These are phyloP conservation scores for Pterobdella sp. DNA, from an alignment of 2,888 invertebrate genomes.

Conservation along the genomic window DNA sequence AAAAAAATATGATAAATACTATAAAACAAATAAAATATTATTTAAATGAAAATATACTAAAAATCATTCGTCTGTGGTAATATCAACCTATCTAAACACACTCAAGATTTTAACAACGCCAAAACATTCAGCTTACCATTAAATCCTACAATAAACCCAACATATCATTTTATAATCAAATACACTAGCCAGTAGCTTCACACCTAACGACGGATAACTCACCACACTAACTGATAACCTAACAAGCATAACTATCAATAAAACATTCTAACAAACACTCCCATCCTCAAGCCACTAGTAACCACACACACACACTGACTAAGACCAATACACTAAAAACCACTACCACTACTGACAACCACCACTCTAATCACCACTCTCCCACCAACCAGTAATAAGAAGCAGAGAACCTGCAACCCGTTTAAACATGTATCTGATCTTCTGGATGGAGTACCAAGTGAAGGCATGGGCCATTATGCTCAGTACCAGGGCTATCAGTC, in stretches of 20 bases:
- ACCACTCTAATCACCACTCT: not conserved
- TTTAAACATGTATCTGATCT: slow-evolving; percentile 83
- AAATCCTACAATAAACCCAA: too few species aligned
- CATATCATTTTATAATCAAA: too few species aligned
- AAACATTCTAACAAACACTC: not conserved
- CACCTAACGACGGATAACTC: not conserved
- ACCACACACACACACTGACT: not conserved
- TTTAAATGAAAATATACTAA: too few species aligned
- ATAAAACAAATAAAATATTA: too few species aligned
- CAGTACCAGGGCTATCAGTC: slow-evolving; percentile 69
- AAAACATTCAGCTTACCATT: too few species aligned
- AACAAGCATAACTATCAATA: not conserved
- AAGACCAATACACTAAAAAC: slow-evolving; percentile 53
- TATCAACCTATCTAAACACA: too few species aligned
- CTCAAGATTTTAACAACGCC: too few species aligned
- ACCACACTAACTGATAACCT: not conserved
- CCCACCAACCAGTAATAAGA: slow-evolving; percentile 64
- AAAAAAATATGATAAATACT: too few species aligned
- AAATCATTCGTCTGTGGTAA: too few species aligned
- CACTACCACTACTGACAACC: not conserved
- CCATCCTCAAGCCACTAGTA: not conserved
- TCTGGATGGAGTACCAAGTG: slow-evolving; percentile 72
- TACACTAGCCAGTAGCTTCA: not conserved
- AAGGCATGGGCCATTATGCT: slow-evolving; percentile 74
- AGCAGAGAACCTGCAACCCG: slow-evolving; percentile 74